Evolutionary conservation across 1,140 invertebrate species (phyloP), one percentile per base, ranked within the genome.

Genomic region (Charaxes varanes): DNA sequence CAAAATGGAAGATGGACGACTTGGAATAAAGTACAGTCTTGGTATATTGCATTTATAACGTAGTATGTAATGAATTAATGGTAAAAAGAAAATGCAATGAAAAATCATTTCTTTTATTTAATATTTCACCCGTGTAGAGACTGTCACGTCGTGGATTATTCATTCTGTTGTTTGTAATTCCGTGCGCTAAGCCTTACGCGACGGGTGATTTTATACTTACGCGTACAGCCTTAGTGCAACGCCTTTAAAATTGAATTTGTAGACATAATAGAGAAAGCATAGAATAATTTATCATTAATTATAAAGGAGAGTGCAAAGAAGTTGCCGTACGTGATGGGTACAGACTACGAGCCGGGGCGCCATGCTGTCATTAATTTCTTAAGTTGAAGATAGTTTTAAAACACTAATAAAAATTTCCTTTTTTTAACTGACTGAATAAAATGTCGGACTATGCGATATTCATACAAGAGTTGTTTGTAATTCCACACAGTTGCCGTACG

Each of bases 401-500:
- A 10, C 8, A 5, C 3, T 10, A 24, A 4, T 7, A 6, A 2
- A 14, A 8, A 30, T 10, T 14, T 27, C 4, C 23, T 27, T 16
- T 27, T 6, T n/a, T n/a, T n/a, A n/a, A n/a, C n/a, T n/a, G n/a
- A n/a, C n/a, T 18, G 11, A 32, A 18, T 11, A 7, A 30, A 32
- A 30, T 7, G 14, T 3, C 4, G 4, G 6, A 4, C 4, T 1
- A 24, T 44, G 19, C 14, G 21, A 37, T 44, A 44, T 44, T 44
- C 27, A 44, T 44, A 37, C 33, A 53, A 40, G 33, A 19, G 14
- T 42, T 45, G 36, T 46, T 44, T 44, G 10, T 79, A 62, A 44
- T 63, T 53, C 34, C 56, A 34, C 34, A 40, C 86, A 94, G 92
- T 80, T 93, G 56, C 87, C 89, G 44, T 94, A 94, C 80, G 88